These are phyloP conservation scores for Chlorocebus sabaeus DNA, from an alignment of 2,113 vertebrate genomes.

Conservation along the genomic window DNA sequence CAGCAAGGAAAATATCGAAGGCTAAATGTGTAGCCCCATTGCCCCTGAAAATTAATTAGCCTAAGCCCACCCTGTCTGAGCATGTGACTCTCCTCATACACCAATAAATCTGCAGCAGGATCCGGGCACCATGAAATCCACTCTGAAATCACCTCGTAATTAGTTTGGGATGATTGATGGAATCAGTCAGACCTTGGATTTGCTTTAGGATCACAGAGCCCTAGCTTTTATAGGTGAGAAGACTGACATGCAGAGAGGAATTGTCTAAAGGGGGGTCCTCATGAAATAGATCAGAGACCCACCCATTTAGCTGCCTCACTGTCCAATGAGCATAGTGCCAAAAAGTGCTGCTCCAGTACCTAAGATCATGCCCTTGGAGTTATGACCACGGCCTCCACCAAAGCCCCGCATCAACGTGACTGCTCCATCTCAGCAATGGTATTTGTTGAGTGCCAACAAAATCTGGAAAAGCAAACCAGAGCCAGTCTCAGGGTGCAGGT, in stretches of 20 bases:
- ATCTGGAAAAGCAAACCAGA: neutral
- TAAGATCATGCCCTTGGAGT: neutral
- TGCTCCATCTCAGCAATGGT: accelerated
- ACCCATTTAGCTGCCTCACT: accelerated
- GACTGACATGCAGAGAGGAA: neutral
- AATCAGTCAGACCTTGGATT: neutral
- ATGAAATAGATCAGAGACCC: neutral
- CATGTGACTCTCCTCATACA: neutral
- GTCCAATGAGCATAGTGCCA: neutral
- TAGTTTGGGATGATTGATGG: neutral
- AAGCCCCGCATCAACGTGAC: neutral
- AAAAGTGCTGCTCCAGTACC: neutral
- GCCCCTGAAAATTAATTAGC: neutral
- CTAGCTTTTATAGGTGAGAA: neutral
- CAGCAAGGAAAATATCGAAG: neutral
- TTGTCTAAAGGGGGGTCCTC: too few relatives aligned
- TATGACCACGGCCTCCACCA: neutral
- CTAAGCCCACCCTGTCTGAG: neutral
- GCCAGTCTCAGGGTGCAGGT: accelerated
- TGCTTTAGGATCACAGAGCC: too few relatives aligned
- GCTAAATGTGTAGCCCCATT: neutral
- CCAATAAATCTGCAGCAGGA: neutral
- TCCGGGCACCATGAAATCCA: accelerated
- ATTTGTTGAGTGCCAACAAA: neutral
- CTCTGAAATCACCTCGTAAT: neutral